phyloP scores from a whole-genome alignment of 1,140 invertebrate genomes.

The Hyphantria cunea region DNA sequence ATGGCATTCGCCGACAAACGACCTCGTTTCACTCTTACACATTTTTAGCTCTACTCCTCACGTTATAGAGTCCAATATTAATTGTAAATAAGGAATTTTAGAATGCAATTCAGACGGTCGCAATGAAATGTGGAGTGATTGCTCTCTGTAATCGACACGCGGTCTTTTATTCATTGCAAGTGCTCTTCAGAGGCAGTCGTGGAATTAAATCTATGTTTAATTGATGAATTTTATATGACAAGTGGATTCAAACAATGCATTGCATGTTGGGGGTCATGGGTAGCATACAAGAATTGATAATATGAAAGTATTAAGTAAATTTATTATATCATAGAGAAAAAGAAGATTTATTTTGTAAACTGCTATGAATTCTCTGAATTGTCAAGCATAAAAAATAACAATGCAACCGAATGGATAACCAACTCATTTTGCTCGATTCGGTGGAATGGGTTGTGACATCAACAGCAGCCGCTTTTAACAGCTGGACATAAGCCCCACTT shows the following conservation, averaged over 20 bases:
- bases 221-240: slow-evolving; percentile 23
- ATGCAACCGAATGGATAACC: too few species aligned
- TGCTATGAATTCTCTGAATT: too few species aligned
- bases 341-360: too few species aligned
- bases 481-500: too few species aligned
- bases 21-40: slow-evolving; percentile 19
- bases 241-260: not conserved
- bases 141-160: slow-evolving; percentile 41
- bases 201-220: slow-evolving; percentile 29
- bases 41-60: slow-evolving; percentile 19
- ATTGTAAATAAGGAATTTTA: slow-evolving; percentile 37
- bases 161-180: slow-evolving; percentile 28
- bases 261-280: too few species aligned
- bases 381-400: too few species aligned
- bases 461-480: too few species aligned
- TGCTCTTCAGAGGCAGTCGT: slow-evolving; percentile 2
- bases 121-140: slow-evolving; percentile 52
- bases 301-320: too few species aligned
- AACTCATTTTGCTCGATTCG: too few species aligned
- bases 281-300: too few species aligned
- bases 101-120: slow-evolving; percentile 49
- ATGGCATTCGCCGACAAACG: slow-evolving; percentile 56
- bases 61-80: slow-evolving; percentile 27
- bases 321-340: too few species aligned
- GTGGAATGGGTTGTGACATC: too few species aligned